Evolutionary conservation across 2,797 vertebrate species (phyloP).

Genomic region (Anolis apletophallus): DNA sequence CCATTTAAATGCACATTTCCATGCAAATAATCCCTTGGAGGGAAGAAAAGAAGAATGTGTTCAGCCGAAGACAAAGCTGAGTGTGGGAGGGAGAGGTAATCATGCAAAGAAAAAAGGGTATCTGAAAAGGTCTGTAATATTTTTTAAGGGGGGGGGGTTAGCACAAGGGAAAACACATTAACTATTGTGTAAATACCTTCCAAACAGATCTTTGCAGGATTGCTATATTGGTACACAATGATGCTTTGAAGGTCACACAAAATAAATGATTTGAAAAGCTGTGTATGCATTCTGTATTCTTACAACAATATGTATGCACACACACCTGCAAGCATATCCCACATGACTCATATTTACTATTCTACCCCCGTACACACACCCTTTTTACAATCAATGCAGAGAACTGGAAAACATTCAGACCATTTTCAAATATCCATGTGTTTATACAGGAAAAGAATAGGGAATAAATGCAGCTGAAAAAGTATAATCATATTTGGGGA

Average conservation of each 20-base stretch:
- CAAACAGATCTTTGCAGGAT: slow-evolving; percentile 62
- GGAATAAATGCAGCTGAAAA: slow-evolving; percentile 63
- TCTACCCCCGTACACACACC: not conserved
- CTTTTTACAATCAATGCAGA: slow-evolving; percentile 46
- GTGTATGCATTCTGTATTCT: not conserved
- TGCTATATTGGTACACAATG: slow-evolving; percentile 47
- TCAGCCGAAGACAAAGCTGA: slow-evolving; percentile 75
- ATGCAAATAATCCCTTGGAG: slow-evolving; percentile 75
- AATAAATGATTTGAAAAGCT: slow-evolving; percentile 51
- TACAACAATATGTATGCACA: not conserved
- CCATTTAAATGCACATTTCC: slow-evolving; percentile 83
- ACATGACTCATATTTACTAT: not conserved
- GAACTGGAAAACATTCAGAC: slow-evolving; percentile 58
- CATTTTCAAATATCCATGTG: slow-evolving; percentile 34
- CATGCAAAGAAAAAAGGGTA: slow-evolving; percentile 70
- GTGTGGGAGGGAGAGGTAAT: slow-evolving; percentile 25
- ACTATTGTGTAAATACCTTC: slow-evolving; percentile 58
- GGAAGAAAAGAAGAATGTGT: slow-evolving; percentile 53
- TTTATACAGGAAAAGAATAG: slow-evolving; percentile 62
- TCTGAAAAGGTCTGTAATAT: slow-evolving; percentile 63
- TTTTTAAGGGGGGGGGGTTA: too few relatives aligned
- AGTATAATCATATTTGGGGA: slow-evolving; percentile 62
- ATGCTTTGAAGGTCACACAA: slow-evolving; percentile 69
- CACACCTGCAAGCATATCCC: not conserved
- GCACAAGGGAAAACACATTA: slow-evolving; percentile 66